Evolutionary conservation across 2,888 invertebrate species (phyloP), one percentile per base, ranked within the genome.

Genomic region (Rhogogaster chlorosoma): DNA sequence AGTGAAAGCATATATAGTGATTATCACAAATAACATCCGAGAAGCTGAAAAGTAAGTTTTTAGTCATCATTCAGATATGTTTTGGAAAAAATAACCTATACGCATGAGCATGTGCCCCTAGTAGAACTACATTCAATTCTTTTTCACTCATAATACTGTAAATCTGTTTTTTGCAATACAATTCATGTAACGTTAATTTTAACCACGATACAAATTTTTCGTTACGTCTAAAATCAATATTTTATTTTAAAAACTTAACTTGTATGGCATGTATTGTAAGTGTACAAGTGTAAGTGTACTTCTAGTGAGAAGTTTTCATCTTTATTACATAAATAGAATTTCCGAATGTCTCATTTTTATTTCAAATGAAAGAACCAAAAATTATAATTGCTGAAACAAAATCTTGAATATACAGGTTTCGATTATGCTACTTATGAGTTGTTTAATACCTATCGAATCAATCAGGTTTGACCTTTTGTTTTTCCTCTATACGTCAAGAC

Each of bases 61-160:
- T 36, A 36, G 36, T 36, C 36, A 36, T 36, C 61, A 61, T 61
- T 61, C 61, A 61, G 61, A 61, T 61, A 42, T 42, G 61, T 61
- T 61, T 61, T 22, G 61, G n/a, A 61, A n/a, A 61, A 61, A n/a
- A 61, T n/a, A n/a, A 61, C 61, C 61, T 61, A 61, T 61, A 61
- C 61, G 61, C 61, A 22, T 61, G 61, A 61, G 61, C n/a, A 61
- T 61, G 15, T 61, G 61, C 61, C 61, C 61, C 26, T n/a, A 61
- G 22, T 12, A 61, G n/a, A 61, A n/a, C n/a, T 61, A 61, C n/a
- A 61, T 61, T 61, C n/a, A 61, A 61, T 61, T 61, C 61, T 61
- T 61, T 61, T 61, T 61, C 7, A n/a, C n/a, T 61, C 61, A 61
- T 61, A 61, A 61, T 61, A 61, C 61, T 61, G n/a, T 61, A n/a